Conservation (phyloP, 1,140 invertebrate species). For the Aphelenchoides avenae region DNA sequence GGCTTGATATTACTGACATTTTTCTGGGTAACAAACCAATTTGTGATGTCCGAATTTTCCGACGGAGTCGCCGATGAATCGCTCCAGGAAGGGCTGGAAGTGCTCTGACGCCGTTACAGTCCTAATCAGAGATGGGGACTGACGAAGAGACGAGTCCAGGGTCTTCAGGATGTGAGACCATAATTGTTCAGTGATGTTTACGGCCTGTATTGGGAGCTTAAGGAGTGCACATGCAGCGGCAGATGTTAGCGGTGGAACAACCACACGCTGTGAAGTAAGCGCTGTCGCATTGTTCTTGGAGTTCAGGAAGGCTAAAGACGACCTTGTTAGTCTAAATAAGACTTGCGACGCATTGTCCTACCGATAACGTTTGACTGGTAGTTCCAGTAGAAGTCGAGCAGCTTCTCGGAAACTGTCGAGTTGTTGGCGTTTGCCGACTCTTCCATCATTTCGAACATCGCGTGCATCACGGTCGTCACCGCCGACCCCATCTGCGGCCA, state of each 20-base stretch:
- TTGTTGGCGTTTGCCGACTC: neutral
- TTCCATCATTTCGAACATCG: neutral
- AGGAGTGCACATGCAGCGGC: conserved; percentile 13
- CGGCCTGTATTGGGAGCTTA: conserved; percentile 5
- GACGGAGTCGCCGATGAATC: conserved; percentile 4
- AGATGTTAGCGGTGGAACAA: neutral
- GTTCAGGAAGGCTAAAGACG: conserved; percentile 3
- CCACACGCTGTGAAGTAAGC: neutral
- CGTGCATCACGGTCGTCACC: neutral
- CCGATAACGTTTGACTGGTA: conserved; percentile 25
- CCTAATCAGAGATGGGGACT: neutral
- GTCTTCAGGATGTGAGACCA: conserved; percentile 18
- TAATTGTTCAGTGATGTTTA: conserved; percentile 12
- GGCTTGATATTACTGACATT: conserved; percentile 11
- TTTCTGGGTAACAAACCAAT: conserved; percentile 1
- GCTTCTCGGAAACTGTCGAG: conserved; percentile 20
- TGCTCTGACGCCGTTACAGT: neutral
- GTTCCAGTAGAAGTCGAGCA: conserved; percentile 24
- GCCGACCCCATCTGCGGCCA: neutral
- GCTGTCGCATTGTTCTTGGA: conserved; percentile 10
- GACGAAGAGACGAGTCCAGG: conserved; percentile 11
- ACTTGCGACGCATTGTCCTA: conserved; percentile 1
- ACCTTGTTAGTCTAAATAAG: neutral
- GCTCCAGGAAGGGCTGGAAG: conserved; percentile 16
- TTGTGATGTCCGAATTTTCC: neutral